phyloP scores from a whole-genome alignment of 2,888 invertebrate genomes.

The Himalopsyche kuldschensis region DNA sequence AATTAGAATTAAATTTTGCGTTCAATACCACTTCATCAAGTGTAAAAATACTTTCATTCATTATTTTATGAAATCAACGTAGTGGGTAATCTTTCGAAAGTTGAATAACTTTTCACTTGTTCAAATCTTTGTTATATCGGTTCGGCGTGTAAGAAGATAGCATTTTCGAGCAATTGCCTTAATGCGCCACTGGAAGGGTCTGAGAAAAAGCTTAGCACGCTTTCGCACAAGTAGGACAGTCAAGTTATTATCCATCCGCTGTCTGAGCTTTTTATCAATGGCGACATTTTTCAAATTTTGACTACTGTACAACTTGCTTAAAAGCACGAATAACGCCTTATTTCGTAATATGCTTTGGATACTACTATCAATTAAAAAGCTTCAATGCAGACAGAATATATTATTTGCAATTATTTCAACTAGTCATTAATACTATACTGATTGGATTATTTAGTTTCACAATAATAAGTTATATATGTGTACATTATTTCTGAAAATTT shows the following conservation, averaged over 20 bases:
- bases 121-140: neutral
- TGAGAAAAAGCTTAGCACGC: slow-evolving; percentile 25
- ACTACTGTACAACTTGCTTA: neutral
- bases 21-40: neutral
- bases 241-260: neutral
- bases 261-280: neutral
- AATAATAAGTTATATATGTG: too few relatives aligned
- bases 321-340: neutral
- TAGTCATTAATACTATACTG: too few relatives aligned
- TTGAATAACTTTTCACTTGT: too few relatives aligned
- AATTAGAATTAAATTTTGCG: neutral
- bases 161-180: neutral
- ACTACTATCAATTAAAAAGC: too few relatives aligned
- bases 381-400: too few relatives aligned
- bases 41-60: neutral
- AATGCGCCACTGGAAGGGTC: neutral
- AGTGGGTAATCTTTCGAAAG: neutral
- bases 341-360: too few relatives aligned
- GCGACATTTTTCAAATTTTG: neutral
- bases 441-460: too few relatives aligned
- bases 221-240: neutral
- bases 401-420: too few relatives aligned
- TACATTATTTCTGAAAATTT: too few relatives aligned
- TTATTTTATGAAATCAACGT: neutral
- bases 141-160: neutral